These are phyloP conservation scores for Aplysina aerophoba DNA, from an alignment of 37 sponge, comb jelly and placozoan species.

Conservation along the genomic window DNA sequence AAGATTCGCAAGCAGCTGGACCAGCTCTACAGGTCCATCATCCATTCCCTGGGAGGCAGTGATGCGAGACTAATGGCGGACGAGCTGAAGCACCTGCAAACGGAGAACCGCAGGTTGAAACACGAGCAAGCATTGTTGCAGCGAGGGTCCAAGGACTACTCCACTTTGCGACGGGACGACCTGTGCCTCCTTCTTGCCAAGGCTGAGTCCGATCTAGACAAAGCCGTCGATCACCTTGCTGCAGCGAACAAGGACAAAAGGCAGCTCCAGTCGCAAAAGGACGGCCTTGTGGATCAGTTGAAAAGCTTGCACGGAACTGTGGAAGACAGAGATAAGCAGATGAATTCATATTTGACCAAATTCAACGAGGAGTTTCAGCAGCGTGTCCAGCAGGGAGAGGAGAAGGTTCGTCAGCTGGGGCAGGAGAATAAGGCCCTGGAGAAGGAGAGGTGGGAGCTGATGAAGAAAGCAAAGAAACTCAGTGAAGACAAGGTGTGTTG, in stretches of 20 bases:
- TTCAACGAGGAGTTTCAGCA: conserved; percentile 34
- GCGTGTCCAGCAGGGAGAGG: conserved; percentile 50
- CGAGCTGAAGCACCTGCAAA: neutral
- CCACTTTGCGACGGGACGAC: conserved; percentile 4
- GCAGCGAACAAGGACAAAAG: neutral
- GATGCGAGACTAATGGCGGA: conserved; percentile 37
- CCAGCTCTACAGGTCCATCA: conserved; percentile 16
- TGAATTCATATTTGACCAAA: conserved; percentile 2
- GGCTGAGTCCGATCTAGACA: conserved; percentile 6
- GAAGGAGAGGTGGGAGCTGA: conserved; percentile 90
- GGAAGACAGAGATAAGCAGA: conserved; percentile 14
- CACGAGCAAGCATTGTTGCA: neutral
- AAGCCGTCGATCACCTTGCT: neutral
- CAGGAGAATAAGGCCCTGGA: conserved; percentile 68
- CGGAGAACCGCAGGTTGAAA: neutral
- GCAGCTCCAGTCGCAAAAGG: conserved; percentile 15
- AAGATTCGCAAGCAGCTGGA: conserved; percentile 7
- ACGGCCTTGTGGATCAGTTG: conserved; percentile 16
- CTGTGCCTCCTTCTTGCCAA: conserved; percentile 7
- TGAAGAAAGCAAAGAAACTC: conserved; percentile 67
- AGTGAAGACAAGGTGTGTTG: conserved; percentile 9
- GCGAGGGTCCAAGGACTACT: conserved; percentile 1
- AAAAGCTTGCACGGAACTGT: neutral
- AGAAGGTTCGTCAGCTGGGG: conserved; percentile 47
- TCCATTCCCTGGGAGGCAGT: conserved; percentile 12